Conservation (phyloP, 2,888 invertebrate species). For the Meiosimyza platycephala region DNA sequence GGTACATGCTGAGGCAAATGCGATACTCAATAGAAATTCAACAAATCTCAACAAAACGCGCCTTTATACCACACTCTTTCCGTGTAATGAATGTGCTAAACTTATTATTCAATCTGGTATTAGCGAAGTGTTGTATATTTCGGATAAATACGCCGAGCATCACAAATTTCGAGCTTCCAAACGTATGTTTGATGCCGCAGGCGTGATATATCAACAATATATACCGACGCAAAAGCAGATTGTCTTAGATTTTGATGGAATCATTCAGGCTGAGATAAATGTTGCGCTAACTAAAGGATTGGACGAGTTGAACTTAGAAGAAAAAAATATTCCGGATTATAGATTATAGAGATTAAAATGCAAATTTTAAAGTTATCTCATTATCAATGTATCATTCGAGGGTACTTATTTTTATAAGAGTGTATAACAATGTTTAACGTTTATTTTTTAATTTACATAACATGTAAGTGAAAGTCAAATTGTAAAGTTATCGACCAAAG, state of each 20-base stretch:
- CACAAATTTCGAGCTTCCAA: conserved; percentile 79
- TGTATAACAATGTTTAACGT: no score
- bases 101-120: conserved; percentile 95
- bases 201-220: conserved; percentile 77
- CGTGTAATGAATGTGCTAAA: conserved; percentile 98
- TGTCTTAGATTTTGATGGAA: conserved; percentile 74
- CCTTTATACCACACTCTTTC: conserved; percentile 91
- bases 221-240: conserved; percentile 73
- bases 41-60: conserved; percentile 81
- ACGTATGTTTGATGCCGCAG: conserved; percentile 82
- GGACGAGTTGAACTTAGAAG: conserved; percentile 34
- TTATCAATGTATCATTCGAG: no score
- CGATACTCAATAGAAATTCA: conserved; percentile 90
- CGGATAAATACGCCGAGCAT: conserved; percentile 83
- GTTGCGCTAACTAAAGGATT: conserved; percentile 36
- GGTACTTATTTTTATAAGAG: no score
- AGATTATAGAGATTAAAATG: not conserved
- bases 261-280: conserved; percentile 40
- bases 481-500: no score
- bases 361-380: no score
- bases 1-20: conserved; percentile 98
- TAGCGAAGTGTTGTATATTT: conserved; percentile 80
- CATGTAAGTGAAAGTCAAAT: no score
- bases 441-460: no score
- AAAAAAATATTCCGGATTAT: not conserved